Conservation (phyloP, 2,888 invertebrate genomes). For the Artemia sinica region DNA sequence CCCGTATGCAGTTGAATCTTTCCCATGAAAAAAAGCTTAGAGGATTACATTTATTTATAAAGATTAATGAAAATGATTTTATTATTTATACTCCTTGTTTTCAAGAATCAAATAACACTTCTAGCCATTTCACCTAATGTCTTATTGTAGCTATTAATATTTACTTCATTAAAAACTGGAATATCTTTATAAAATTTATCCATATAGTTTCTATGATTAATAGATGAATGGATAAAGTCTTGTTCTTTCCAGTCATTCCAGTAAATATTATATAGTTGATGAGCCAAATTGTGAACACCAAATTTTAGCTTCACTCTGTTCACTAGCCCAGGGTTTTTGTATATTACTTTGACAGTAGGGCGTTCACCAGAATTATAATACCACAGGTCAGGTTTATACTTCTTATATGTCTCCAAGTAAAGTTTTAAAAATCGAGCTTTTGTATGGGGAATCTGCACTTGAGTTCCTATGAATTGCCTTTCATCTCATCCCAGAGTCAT, state of each 20-base stretch:
- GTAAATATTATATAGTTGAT: slow-evolving; percentile 16
- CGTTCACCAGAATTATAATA: slow-evolving; percentile 29
- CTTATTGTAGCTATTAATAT: too few relatives aligned
- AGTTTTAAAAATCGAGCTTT: slow-evolving; percentile 29
- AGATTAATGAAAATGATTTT: too few relatives aligned
- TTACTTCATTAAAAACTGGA: not conserved
- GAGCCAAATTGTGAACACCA: slow-evolving; percentile 24
- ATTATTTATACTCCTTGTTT: too few relatives aligned
- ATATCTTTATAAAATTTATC: slow-evolving; percentile 18
- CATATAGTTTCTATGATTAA: slow-evolving; percentile 22
- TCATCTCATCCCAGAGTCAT: slow-evolving; percentile 28
- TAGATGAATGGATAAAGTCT: slow-evolving; percentile 21
- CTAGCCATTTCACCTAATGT: too few relatives aligned
- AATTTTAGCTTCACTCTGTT: slow-evolving; percentile 27
- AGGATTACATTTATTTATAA: too few relatives aligned
- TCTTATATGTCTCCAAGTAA: slow-evolving; percentile 29
- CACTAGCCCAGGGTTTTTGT: slow-evolving; percentile 27
- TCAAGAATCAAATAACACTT: too few relatives aligned
- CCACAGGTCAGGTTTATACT: slow-evolving; percentile 26
- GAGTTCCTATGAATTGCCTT: slow-evolving; percentile 24
- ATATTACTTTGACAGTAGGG: slow-evolving; percentile 27
- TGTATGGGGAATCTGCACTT: slow-evolving; percentile 29
- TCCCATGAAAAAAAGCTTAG: too few relatives aligned
- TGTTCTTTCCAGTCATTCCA: slow-evolving; percentile 19
- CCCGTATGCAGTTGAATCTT: too few relatives aligned